Percentiles rank a stretch among this genome's conserved stretches.
phyloP scores from a whole-genome alignment of 2,113 vertebrate species.

The Taurulus bubalis region DNA sequence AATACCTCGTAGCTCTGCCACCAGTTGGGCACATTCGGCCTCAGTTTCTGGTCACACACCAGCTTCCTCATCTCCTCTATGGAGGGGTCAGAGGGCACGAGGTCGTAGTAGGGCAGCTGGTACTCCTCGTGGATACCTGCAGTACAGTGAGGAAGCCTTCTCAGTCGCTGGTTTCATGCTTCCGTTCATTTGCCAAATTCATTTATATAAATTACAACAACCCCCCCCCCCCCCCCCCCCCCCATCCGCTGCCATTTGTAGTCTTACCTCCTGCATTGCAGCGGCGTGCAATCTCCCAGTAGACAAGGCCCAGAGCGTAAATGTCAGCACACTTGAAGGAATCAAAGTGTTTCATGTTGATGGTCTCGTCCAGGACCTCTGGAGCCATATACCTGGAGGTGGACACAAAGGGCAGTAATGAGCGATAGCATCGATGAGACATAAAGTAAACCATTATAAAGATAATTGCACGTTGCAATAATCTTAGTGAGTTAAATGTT shows the following conservation, averaged over 20 bases:
- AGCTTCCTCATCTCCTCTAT: slow-evolving; percentile 99
- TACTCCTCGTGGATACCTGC: slow-evolving; percentile 98
- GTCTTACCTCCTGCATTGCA: slow-evolving; percentile 93
- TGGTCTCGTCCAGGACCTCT: slow-evolving; percentile 97
- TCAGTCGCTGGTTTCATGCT: slow-evolving; percentile 8
- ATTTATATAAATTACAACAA: background rate
- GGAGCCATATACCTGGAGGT: slow-evolving; percentile 95
- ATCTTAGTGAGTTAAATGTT: background rate
- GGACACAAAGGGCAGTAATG: background rate
- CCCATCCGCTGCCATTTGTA: background rate
- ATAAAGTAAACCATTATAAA: background rate
- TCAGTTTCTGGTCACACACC: slow-evolving; percentile 96
- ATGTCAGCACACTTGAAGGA: slow-evolving; percentile 99
- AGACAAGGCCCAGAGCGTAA: slow-evolving; percentile 95
- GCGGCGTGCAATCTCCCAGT: slow-evolving; percentile 97
- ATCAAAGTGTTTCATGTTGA: slow-evolving; percentile 99
- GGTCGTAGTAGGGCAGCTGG: slow-evolving; percentile 97
- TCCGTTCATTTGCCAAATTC: fast-evolving
- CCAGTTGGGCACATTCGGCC: slow-evolving; percentile 98
- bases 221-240: background rate
- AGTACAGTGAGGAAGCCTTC: fast-evolving
- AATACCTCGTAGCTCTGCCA: slow-evolving; percentile 98
- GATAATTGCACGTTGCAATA: background rate
- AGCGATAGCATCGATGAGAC: background rate
- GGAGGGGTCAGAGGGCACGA: slow-evolving; percentile 97